Percentiles rank a stretch among this genome's conserved stretches.
Conservation (phyloP, 2,113 vertebrate genomes). For the Tretioscincus oriximinensis region DNA sequence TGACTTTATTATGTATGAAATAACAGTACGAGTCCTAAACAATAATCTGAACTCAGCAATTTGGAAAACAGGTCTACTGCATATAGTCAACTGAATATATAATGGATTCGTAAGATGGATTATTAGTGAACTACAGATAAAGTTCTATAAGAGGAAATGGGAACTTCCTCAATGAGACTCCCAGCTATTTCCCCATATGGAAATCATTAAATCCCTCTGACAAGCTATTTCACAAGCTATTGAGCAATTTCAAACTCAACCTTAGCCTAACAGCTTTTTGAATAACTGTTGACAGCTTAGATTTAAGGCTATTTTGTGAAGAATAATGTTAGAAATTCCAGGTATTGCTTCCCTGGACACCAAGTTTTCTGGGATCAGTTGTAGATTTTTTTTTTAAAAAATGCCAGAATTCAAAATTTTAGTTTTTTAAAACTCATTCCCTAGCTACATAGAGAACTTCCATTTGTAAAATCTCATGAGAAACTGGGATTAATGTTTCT, state of each 20-base stretch:
- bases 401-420: neutral
- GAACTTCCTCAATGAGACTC: constrained; percentile 34
- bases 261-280: constrained; percentile 57
- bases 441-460: constrained; percentile 12
- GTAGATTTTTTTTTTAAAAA: constrained; percentile 21
- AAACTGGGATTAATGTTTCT: constrained; percentile 14
- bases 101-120: constrained; percentile 34
- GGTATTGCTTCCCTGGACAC: constrained; percentile 1
- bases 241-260: constrained; percentile 60
- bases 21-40: neutral
- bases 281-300: constrained; percentile 44
- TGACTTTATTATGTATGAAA: constrained; percentile 37
- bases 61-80: constrained; percentile 27
- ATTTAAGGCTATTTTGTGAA: constrained; percentile 36
- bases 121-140: constrained; percentile 37
- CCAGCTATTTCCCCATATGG: constrained; percentile 50
- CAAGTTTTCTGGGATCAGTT: constrained; percentile 8
- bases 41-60: constrained; percentile 27
- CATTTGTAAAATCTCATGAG: neutral
- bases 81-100: constrained; percentile 26
- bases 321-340: constrained; percentile 24
- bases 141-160: constrained; percentile 40
- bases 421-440: constrained; percentile 5
- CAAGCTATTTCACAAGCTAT: constrained; percentile 62
- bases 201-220: constrained; percentile 54